phyloP scores from a whole-genome alignment of 2,797 vertebrate genomes.

The Macropus fuliginosus region DNA sequence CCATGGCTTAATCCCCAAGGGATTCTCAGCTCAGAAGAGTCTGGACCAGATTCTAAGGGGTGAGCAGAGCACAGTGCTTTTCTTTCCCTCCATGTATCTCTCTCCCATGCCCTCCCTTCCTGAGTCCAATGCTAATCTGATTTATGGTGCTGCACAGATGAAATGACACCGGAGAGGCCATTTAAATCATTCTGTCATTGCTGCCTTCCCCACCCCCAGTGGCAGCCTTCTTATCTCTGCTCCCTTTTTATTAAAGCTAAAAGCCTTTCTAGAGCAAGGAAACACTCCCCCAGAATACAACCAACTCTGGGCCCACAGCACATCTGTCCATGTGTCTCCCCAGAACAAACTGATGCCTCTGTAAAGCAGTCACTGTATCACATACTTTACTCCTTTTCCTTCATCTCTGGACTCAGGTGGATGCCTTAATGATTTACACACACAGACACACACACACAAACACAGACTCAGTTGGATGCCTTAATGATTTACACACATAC shows the following conservation, averaged over 20 bases:
- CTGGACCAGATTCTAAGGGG: not conserved
- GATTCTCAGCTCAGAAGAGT: not conserved
- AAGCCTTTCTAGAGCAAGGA: conserved; percentile 75
- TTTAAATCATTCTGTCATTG: conserved; percentile 84
- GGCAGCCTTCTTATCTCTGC: conserved; percentile 78
- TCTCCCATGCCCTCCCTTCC: conserved; percentile 38
- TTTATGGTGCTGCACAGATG: conserved; percentile 80
- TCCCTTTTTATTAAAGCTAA: conserved; percentile 81
- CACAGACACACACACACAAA: no score
- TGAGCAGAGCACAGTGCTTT: not conserved
- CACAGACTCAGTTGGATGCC: not conserved
- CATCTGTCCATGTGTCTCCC: not conserved
- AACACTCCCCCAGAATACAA: conserved; percentile 65
- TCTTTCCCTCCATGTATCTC: not conserved
- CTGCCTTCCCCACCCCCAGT: conserved; percentile 53
- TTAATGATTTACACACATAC: not conserved
- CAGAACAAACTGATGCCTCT: conserved; percentile 43
- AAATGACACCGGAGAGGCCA: conserved; percentile 79
- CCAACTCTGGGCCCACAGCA: conserved; percentile 23
- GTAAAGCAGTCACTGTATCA: not conserved
- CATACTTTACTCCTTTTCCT: not conserved
- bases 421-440: not conserved
- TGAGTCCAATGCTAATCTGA: conserved; percentile 78
- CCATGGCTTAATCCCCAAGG: not conserved
- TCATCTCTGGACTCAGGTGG: not conserved